phyloP scores from a whole-genome alignment of 2,888 invertebrate species.

The Synergus umbraculus region DNA sequence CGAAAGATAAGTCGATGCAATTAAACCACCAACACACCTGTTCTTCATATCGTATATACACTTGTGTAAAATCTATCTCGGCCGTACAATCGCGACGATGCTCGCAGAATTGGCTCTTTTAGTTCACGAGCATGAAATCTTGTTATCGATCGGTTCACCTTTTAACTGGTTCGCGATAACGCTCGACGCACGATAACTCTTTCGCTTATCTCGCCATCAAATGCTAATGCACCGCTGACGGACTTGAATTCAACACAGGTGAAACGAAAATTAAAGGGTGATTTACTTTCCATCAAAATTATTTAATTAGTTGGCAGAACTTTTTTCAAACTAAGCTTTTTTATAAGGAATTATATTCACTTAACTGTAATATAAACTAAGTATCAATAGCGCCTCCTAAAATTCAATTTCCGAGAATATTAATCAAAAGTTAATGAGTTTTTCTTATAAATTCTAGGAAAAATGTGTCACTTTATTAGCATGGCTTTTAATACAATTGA shows the following conservation, averaged over 20 bases:
- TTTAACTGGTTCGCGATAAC: conserved; percentile 34
- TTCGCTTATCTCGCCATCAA: conserved; percentile 15
- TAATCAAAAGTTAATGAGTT: too few relatives aligned
- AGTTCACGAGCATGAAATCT: conserved; percentile 35
- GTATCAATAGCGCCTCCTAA: too few relatives aligned
- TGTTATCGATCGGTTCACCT: conserved; percentile 36
- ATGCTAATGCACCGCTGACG: not conserved
- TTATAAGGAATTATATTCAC: too few relatives aligned
- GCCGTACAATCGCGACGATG: conserved; percentile 7
- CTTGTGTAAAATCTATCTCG: conserved; percentile 8
- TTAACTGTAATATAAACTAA: too few relatives aligned
- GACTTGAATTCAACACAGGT: not conserved
- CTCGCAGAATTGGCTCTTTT: conserved; percentile 32
- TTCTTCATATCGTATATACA: not conserved
- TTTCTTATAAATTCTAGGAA: not conserved
- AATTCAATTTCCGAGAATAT: too few relatives aligned
- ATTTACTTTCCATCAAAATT: not conserved
- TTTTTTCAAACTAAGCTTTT: too few relatives aligned
- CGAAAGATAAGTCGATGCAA: conserved; percentile 66
- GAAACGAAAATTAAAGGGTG: not conserved
- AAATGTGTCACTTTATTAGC: not conserved
- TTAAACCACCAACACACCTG: conserved; percentile 53
- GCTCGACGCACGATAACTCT: conserved; percentile 17
- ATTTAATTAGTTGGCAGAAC: not conserved
- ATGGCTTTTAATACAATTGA: not conserved